Conservation (phyloP, 2,888 invertebrate species). For the Steinernema hermaphroditum region DNA sequence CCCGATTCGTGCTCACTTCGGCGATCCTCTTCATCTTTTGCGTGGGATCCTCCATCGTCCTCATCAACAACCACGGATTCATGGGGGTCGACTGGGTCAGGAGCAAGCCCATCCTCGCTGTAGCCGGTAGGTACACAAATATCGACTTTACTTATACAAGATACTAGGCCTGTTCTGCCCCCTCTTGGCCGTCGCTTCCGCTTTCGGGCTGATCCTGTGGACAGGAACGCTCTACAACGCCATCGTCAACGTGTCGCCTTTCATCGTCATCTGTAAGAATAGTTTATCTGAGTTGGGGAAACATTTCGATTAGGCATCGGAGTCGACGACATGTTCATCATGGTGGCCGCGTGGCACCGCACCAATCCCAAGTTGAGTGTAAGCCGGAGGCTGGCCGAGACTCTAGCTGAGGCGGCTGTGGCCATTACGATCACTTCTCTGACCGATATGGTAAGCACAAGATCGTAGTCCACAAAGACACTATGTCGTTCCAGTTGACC, state of each 20-base stretch:
- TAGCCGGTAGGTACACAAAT: conserved; percentile 46
- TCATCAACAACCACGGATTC: conserved; percentile 53
- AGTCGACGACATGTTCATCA: conserved; percentile 93
- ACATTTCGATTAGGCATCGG: conserved; percentile 78
- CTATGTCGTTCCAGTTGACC: conserved; percentile 50
- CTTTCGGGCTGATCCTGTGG: conserved; percentile 64
- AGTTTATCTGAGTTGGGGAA: neutral
- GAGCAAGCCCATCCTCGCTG: conserved; percentile 60
- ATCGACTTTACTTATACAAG: neutral
- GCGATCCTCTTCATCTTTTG: conserved; percentile 60
- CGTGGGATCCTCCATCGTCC: conserved; percentile 58
- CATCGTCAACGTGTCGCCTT: conserved; percentile 65
- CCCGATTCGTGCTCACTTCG: conserved; percentile 46
- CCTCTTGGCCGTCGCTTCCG: conserved; percentile 58
- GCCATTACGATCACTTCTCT: conserved; percentile 92
- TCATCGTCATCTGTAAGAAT: conserved; percentile 59
- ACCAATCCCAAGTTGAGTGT: conserved; percentile 72
- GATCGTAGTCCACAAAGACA: too few species aligned
- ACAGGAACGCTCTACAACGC: conserved; percentile 61
- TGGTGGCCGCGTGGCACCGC: conserved; percentile 90
- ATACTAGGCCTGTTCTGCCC: conserved; percentile 56
- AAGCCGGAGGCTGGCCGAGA: conserved; percentile 77
- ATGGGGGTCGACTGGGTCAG: conserved; percentile 63
- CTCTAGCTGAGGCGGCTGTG: conserved; percentile 90
- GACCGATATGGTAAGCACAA: conserved; percentile 75